These are phyloP conservation scores for Dromius quadrimaculatus DNA, from an alignment of 2,888 invertebrate species.

Conservation along the genomic window DNA sequence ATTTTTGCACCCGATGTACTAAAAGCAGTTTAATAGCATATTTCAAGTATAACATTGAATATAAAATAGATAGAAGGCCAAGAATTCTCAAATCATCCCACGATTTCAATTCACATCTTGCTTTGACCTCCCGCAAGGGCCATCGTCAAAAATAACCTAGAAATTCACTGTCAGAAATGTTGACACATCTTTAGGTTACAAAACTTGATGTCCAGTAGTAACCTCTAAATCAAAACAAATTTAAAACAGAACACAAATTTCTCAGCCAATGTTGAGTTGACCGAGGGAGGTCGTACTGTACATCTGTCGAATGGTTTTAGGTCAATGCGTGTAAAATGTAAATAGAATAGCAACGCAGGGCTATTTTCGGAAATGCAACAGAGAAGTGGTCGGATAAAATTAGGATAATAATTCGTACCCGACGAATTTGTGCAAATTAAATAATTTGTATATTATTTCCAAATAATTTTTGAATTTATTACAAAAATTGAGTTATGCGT, in stretches of 20 bases:
- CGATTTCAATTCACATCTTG: background rate
- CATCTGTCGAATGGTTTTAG: constrained; percentile 44
- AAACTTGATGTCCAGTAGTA: constrained; percentile 15
- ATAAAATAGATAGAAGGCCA: constrained; percentile 2
- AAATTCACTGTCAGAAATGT: constrained; percentile 25
- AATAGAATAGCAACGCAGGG: constrained; percentile 15
- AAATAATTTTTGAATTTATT: too few relatives aligned
- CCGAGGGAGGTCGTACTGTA: constrained; percentile 36
- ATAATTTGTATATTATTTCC: too few relatives aligned
- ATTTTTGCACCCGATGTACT: background rate
- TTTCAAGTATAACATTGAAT: background rate
- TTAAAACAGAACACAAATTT: constrained; percentile 32
- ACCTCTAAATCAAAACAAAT: constrained; percentile 26
- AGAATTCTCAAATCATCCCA: background rate
- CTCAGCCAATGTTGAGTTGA: constrained; percentile 35
- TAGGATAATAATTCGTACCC: constrained; percentile 11
- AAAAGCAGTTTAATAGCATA: constrained; percentile 1
- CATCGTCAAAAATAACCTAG: constrained; percentile 1
- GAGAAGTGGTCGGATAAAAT: constrained; percentile 11
- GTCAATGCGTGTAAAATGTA: constrained; percentile 36
- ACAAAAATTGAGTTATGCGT: too few relatives aligned
- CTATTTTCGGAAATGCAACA: constrained; percentile 25
- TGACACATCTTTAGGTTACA: constrained; percentile 6
- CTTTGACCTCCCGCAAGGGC: background rate
- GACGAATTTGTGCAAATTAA: too few relatives aligned